A percentile compares a stretch with the other conserved stretches of the same genome.
Evolutionary conservation across 2,888 invertebrate genomes (phyloP).

Genomic region (Eristalinus sepulchralis): DNA sequence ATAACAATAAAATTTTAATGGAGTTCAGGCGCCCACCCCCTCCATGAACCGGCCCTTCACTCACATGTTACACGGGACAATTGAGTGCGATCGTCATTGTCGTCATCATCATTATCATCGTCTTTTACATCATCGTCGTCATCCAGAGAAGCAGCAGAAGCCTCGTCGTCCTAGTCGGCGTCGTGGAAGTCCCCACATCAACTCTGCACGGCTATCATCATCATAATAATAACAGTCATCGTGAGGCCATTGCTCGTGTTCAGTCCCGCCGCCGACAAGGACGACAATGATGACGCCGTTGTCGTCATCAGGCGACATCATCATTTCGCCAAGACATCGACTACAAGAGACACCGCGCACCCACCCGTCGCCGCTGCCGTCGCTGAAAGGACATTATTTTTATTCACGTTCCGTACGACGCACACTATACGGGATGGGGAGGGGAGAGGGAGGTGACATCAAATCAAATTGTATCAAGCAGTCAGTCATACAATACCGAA

Average conservation of each 20-base stretch:
- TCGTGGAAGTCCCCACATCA: slow-evolving; percentile 1
- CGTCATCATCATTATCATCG: slow-evolving; percentile 48
- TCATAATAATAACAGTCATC: slow-evolving; percentile 56
- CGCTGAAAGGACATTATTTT: slow-evolving; percentile 55
- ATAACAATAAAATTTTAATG: slow-evolving; percentile 68
- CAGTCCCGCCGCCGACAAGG: slow-evolving; percentile 11
- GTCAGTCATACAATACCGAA: slow-evolving; percentile 48
- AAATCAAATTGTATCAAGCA: slow-evolving; percentile 59
- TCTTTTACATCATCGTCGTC: neutral
- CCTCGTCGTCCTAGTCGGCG: slow-evolving; percentile 54
- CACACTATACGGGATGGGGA: slow-evolving; percentile 52
- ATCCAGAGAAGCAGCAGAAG: slow-evolving; percentile 30
- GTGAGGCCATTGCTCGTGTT: slow-evolving; percentile 43
- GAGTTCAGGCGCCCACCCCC: slow-evolving; percentile 33
- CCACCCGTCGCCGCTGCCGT: too few relatives aligned
- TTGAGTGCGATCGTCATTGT: slow-evolving; percentile 68
- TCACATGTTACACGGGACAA: slow-evolving; percentile 62
- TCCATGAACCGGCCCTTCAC: neutral
- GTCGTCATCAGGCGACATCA: slow-evolving; percentile 61
- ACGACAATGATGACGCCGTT: slow-evolving; percentile 2
- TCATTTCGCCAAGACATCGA: slow-evolving; percentile 33
- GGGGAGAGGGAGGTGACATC: slow-evolving; percentile 56
- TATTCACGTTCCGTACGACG: slow-evolving; percentile 65
- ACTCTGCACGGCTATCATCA: slow-evolving; percentile 10
- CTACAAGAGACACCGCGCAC: slow-evolving; percentile 1